Evolutionary conservation across 2,113 vertebrate genomes (phyloP).

Genomic region (Centrocercus urophasianus): DNA sequence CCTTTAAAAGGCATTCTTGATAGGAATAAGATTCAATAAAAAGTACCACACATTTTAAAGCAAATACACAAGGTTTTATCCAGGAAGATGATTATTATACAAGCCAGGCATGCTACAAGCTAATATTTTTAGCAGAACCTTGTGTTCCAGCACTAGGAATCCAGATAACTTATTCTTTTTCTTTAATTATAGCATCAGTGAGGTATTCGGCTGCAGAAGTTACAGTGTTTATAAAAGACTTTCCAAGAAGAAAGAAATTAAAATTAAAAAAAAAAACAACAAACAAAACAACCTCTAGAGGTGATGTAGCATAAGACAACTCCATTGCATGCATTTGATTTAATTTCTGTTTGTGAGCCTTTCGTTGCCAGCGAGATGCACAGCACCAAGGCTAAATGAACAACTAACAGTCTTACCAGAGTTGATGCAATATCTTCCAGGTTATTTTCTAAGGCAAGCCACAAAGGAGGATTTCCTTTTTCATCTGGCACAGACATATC

Average conservation of each 20-base stretch:
- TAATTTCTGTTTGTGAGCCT: background rate
- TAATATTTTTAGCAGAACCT: background rate
- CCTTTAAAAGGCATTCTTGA: background rate
- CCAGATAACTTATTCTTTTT: background rate
- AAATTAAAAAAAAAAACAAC: background rate
- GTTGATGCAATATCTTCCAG: slow-evolving; percentile 98
- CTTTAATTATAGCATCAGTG: background rate
- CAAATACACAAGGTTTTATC: background rate
- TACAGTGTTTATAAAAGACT: background rate
- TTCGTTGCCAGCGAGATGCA: background rate
- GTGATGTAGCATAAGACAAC: background rate
- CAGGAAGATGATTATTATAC: background rate
- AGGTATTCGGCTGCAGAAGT: background rate
- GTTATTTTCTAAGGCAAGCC: slow-evolving; percentile 90
- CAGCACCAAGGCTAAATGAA: background rate
- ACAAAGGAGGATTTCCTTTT: slow-evolving; percentile 92
- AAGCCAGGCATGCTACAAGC: background rate
- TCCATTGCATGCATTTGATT: background rate
- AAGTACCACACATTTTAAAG: background rate
- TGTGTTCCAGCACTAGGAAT: background rate
- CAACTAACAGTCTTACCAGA: slow-evolving; percentile 82
- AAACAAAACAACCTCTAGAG: background rate
- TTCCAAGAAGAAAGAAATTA: background rate
- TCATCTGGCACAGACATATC: slow-evolving; percentile 97
- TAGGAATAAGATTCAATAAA: background rate